phyloP scores from a whole-genome alignment of 1,140 invertebrate species.

The Leptopilina boulardi region DNA sequence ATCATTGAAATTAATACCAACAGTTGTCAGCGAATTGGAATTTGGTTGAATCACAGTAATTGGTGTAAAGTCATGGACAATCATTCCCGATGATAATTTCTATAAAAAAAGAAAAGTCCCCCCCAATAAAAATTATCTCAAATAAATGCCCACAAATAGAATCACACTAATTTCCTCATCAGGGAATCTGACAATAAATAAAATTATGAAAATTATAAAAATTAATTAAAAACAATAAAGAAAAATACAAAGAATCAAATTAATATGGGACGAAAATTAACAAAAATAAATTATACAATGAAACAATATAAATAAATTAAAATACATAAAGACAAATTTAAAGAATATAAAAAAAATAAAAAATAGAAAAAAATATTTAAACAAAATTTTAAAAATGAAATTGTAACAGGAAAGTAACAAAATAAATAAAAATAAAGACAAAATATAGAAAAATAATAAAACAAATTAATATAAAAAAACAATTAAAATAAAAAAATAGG shows the following conservation, averaged over 20 bases:
- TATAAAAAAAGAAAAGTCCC: slow-evolving; percentile 65
- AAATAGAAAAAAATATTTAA: slow-evolving; percentile 5
- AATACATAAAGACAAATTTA: slow-evolving; percentile 41
- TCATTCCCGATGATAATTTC: slow-evolving; percentile 84
- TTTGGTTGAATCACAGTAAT: slow-evolving; percentile 80
- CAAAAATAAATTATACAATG: too few relatives aligned
- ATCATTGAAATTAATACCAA: slow-evolving; percentile 97
- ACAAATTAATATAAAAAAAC: not conserved
- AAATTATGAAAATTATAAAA: slow-evolving; percentile 7
- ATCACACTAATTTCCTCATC: too few relatives aligned
- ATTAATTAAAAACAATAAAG: slow-evolving; percentile 5
- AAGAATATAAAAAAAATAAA: not conserved
- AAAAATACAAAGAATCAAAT: too few relatives aligned
- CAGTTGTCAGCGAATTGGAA: slow-evolving; percentile 79
- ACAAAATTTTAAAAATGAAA: not conserved
- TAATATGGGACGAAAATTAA: too few relatives aligned
- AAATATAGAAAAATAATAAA: too few relatives aligned
- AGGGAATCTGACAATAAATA: not conserved
- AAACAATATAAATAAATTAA: too few relatives aligned
- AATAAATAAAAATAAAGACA: too few relatives aligned
- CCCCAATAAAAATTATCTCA: too few relatives aligned
- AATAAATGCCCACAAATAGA: slow-evolving; percentile 11
- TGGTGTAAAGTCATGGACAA: slow-evolving; percentile 89
- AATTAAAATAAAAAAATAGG: too few relatives aligned
- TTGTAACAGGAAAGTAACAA: too few relatives aligned